These are phyloP conservation scores for Zygogramma bicolorata DNA, from an alignment of 2,888 invertebrate genomes.

Conservation along the genomic window DNA sequence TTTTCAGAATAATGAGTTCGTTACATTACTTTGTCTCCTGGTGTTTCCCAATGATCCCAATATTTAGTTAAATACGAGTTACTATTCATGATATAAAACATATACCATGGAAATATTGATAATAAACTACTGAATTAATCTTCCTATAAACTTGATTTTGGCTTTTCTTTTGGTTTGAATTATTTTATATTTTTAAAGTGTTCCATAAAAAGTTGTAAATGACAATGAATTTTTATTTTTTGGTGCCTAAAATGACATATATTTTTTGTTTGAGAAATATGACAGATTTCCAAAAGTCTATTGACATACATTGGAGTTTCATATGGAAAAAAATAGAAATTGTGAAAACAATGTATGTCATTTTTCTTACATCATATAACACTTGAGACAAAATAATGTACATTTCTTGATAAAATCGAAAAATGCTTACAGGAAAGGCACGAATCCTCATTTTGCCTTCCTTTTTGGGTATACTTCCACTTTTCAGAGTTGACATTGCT, in stretches of 20 bases:
- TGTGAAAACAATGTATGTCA: background rate
- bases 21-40: slow-evolving; percentile 57
- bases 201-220: slow-evolving; percentile 47
- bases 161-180: slow-evolving; percentile 24
- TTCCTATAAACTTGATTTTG: slow-evolving; percentile 14
- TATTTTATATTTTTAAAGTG: slow-evolving; percentile 32
- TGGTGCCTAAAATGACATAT: slow-evolving; percentile 50
- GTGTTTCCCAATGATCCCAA: slow-evolving; percentile 63
- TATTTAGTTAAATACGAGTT: slow-evolving; percentile 56
- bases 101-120: slow-evolving; percentile 42
- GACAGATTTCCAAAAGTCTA: background rate
- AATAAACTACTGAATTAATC: slow-evolving; percentile 27
- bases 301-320: slow-evolving; percentile 16
- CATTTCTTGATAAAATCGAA: slow-evolving; percentile 6
- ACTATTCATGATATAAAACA: slow-evolving; percentile 57
- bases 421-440: slow-evolving; percentile 92
- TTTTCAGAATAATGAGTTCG: slow-evolving; percentile 10
- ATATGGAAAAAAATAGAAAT: background rate
- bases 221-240: slow-evolving; percentile 53
- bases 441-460: slow-evolving; percentile 98
- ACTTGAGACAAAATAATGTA: background rate
- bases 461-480: slow-evolving; percentile 84
- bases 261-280: slow-evolving; percentile 38
- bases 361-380: background rate
- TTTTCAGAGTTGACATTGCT: slow-evolving; percentile 75